Evolutionary conservation across 2,888 invertebrate genomes (phyloP), one percentile per base, ranked within the genome.

Genomic region (Coenonympha glycerion): DNA sequence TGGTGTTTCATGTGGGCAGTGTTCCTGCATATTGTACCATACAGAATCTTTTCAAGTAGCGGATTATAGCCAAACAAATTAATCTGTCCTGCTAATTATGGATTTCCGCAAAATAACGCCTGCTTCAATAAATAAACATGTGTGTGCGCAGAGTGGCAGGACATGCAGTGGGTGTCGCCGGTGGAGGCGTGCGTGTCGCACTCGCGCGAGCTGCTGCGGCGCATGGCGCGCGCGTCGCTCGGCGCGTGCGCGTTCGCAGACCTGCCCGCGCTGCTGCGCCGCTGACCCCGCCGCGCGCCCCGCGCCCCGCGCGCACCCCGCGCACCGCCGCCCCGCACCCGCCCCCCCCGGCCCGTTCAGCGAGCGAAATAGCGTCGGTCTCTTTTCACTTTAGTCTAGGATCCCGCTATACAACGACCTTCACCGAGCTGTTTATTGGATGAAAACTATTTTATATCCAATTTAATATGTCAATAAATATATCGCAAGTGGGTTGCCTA

Each of bases 231-330:
- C 73, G 90, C 93, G 60, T 95, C 95, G 55, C 91, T 98, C 60
- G 97, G 97, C 70, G 93, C 96, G 54, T 96, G 96, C 91, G 98
- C 97, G 79, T 98, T 98, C 88, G 95, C 97, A 69, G 95, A 94
- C 85, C 92, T 97, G 71, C 91, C 93, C 70, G 94, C 95, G 80
- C 91, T 94, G 75, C 90, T 93, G 82, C 90, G 90, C 64, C 91
- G 90, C 90, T 91, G 91, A 90, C 89, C 70, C 82, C 70, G 84
- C 87, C 41, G 18, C 26, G 6, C 22, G 13, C 37, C 4, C 34
- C 36, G 3, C 36, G 21, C 21, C 18, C n/a, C n/a, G 18, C 6
- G 11, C n/a, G 30, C 30, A 3, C 30, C 5, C 11, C 31, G 8
- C 31, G 31, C 31, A 6, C 31, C 31, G 15, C 15, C 3, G 3